Evolutionary conservation across 2,797 vertebrate genomes (phyloP).

Genomic region (Centroberyx gerrardi): DNA sequence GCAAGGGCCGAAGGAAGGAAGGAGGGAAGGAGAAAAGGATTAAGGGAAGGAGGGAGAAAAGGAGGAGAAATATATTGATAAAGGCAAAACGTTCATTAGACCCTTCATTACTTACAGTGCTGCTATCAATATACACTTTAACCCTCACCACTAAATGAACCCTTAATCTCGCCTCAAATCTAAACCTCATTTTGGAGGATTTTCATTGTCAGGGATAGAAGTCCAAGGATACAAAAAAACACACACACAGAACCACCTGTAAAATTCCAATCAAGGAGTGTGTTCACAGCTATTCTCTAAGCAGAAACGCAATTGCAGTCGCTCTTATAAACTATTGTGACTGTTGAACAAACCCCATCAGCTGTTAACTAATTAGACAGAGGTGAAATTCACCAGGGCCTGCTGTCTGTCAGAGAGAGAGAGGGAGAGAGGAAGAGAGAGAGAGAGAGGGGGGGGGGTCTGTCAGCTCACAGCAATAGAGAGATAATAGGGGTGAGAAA

Average conservation of each 20-base stretch:
- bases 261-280: background rate
- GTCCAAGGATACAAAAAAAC: slow-evolving; percentile 7
- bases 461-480: background rate
- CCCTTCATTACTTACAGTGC: background rate
- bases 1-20: background rate
- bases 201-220: too few species aligned
- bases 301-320: slow-evolving; percentile 24
- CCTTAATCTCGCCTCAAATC: too few species aligned
- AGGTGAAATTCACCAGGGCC: slow-evolving; percentile 20
- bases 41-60: background rate
- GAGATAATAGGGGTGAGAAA: background rate
- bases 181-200: too few species aligned
- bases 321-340: slow-evolving; percentile 39
- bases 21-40: background rate
- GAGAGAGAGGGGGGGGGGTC: background rate
- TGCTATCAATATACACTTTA: background rate
- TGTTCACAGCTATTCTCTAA: slow-evolving; percentile 24
- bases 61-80: too few species aligned
- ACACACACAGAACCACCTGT: background rate
- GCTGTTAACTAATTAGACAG: slow-evolving; percentile 50
- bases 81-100: slow-evolving; percentile 1
- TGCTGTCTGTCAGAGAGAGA: slow-evolving; percentile 23
- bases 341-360: slow-evolving; percentile 47
- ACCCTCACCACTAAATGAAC: too few species aligned
- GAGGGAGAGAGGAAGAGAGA: slow-evolving; percentile 4